Evolutionary conservation across 2,113 vertebrate genomes (phyloP).

Genomic region (Cheilinus undulatus): DNA sequence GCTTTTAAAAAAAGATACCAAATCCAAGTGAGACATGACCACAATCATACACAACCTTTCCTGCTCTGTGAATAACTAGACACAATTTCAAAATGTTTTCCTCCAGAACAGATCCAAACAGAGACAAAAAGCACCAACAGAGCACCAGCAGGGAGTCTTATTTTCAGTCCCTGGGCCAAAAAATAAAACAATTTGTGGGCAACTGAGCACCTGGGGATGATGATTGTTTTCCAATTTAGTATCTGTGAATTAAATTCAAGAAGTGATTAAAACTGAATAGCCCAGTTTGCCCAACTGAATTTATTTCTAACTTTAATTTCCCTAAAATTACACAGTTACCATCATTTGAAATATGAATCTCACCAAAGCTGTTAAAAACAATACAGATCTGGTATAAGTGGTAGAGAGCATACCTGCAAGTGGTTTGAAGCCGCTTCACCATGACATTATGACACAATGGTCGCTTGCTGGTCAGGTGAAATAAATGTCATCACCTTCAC

Average conservation of each 20-base stretch:
- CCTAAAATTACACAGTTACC: not conserved
- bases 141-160: not conserved
- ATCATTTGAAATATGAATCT: not conserved
- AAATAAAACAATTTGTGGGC: not conserved
- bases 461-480: no score
- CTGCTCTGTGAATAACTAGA: not conserved
- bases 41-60: not conserved
- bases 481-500: no score
- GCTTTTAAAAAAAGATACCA: not conserved
- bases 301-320: no score
- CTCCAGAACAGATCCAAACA: not conserved
- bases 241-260: not conserved
- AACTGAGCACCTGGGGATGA: not conserved
- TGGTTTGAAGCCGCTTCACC: no score
- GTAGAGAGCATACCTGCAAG: no score
- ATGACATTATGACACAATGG: no score
- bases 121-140: not conserved
- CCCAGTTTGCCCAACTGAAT: no score
- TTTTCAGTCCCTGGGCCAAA: not conserved
- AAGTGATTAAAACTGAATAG: not conserved
- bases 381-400: not conserved
- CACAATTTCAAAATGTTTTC: not conserved
- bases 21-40: not conserved
- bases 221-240: not conserved
- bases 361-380: not conserved